Evolutionary conservation across 1,140 invertebrate species (phyloP).

Genomic region (Saccostrea cuccullata): DNA sequence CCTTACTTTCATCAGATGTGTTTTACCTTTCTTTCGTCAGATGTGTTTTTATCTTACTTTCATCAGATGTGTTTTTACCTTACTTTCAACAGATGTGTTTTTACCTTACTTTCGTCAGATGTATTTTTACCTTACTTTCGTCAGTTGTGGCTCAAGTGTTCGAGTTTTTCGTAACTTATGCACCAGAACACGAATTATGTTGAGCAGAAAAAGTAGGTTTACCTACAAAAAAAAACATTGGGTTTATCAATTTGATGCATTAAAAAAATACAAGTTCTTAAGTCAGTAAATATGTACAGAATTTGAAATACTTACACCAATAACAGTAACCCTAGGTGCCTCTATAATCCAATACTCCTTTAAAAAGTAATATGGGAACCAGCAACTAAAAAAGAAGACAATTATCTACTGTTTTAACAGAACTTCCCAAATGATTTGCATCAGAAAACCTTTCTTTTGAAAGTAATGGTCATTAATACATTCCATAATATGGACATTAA

Average conservation of each 20-base stretch:
- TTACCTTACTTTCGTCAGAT: too few species aligned
- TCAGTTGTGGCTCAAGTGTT: conserved; percentile 74
- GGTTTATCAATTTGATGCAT: too few species aligned
- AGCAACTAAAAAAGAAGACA: conserved; percentile 83
- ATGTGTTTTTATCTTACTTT: background rate
- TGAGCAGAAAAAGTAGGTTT: conserved; percentile 74
- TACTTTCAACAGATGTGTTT: too few species aligned
- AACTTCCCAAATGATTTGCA: too few species aligned
- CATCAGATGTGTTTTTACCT: conserved; percentile 54
- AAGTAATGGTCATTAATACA: too few species aligned
- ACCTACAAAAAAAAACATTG: conserved; percentile 65
- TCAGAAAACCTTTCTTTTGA: too few species aligned
- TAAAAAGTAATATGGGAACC: conserved; percentile 90
- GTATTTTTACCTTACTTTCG: conserved; percentile 72
- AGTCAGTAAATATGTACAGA: too few species aligned
- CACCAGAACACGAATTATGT: conserved; percentile 74
- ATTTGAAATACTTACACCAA: conserved; percentile 83
- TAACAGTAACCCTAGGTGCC: conserved; percentile 87
- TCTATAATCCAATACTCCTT: conserved; percentile 92
- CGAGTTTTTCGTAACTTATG: conserved; percentile 73
- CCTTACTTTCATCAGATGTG: too few species aligned
- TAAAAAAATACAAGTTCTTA: too few species aligned
- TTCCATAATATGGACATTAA: too few species aligned
- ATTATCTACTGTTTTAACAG: too few species aligned
- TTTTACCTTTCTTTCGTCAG: too few species aligned